Evolutionary conservation across 2,113 vertebrate genomes (phyloP).

Genomic region (Stomatorhinus ivindoensis): DNA sequence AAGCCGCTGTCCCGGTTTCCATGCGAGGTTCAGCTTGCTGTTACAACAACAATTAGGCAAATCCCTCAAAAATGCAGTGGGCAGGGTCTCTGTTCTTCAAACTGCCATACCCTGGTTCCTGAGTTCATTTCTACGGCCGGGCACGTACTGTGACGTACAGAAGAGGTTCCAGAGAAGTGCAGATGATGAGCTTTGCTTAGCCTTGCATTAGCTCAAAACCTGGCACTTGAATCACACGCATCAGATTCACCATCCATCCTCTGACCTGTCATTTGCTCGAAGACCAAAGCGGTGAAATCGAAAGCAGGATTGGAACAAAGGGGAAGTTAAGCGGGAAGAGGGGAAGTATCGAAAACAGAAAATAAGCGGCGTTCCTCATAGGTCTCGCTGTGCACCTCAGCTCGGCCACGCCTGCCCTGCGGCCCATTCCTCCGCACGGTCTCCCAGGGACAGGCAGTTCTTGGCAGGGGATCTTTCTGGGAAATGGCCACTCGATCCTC

Average conservation of each 20-base stretch:
- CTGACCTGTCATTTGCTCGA: not conserved
- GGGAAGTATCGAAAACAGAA: not conserved
- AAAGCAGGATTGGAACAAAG: not conserved
- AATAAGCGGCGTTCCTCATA: not conserved
- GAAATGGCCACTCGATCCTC: conserved; percentile 27
- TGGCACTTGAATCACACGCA: not conserved
- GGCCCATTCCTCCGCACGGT: not conserved
- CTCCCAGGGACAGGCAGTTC: not conserved
- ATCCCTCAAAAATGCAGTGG: not conserved
- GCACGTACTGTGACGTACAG: not conserved
- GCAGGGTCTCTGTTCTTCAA: not conserved
- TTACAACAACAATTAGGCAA: not conserved
- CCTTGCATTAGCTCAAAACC: not conserved
- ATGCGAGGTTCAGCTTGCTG: not conserved
- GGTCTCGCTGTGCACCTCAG: not conserved
- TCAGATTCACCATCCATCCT: not conserved
- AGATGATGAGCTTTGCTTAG: not conserved
- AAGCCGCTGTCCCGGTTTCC: not conserved
- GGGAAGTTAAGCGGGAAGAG: not conserved
- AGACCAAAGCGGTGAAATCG: not conserved
- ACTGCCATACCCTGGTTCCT: not conserved
- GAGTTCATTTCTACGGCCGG: not conserved
- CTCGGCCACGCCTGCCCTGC: not conserved
- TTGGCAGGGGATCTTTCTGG: conserved; percentile 14
- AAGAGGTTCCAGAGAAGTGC: not conserved